Evolutionary conservation across 2,113 vertebrate genomes (phyloP), one percentile per base, ranked within the genome.

Genomic region (Thunnus thynnus): DNA sequence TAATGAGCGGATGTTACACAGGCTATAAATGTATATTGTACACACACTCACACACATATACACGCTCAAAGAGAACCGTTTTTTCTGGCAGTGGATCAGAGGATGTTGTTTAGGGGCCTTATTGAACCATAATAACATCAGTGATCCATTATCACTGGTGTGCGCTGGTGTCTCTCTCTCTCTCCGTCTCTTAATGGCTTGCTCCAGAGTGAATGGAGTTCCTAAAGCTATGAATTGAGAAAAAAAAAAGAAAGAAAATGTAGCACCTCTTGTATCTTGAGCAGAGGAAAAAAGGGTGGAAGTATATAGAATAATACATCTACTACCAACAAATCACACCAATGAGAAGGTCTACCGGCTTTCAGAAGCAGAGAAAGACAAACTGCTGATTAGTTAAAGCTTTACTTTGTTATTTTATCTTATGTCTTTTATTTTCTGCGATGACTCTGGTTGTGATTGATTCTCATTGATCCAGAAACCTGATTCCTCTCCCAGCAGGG

Each of bases 91-190:
- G 61, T 76, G 74, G 77, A 80, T 73, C 84, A 83, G 79, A 78
- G 65, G 83, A 85, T 91, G 88, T 80, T 86, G 76, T 91, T 88
- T 64, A 46, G 73, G 67, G 74, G 48, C 82, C 78, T 86, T 82
- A 86, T 88, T 82, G 82, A 85, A 76, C 71, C 86, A 62, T 91
- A 89, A 91, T 85, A 81, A 79, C 86, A 88, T 93, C 87, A 93
- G 88, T 83, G 75, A 86, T 88, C 83, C 88, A 94, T 93, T 92
- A 91, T 85, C 84, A 20, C 80, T 62, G 61, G 65, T 82, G 61
- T 83, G 60, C 25, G 25, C 70, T 62, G 46, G 69, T 63, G 78
- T 82, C 46, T 52, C 10, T 61, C n/a, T 64, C 17, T 52, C n/a
- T 64, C 17, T 52, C 54, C 14, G 32, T 79, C 56, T 72, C 25